These are phyloP conservation scores for Craterocephalus amniculus DNA, from an alignment of 2,797 vertebrate genomes.

Conservation along the genomic window DNA sequence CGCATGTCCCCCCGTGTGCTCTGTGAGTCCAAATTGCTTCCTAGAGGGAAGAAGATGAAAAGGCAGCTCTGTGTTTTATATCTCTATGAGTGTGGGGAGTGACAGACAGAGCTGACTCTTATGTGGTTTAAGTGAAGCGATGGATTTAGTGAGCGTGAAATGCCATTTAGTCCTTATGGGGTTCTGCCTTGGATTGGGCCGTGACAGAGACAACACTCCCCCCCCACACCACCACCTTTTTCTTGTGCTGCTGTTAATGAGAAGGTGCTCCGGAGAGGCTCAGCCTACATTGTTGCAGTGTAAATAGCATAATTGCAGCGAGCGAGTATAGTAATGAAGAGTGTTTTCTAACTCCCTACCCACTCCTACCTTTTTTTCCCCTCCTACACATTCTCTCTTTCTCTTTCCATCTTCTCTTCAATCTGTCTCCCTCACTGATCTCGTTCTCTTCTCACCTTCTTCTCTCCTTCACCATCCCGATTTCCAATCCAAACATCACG, in stretches of 20 bases:
- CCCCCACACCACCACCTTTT: constrained; percentile 14
- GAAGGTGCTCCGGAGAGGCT: constrained; percentile 60
- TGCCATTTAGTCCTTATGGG: constrained; percentile 56
- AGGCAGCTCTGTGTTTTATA: constrained; percentile 67
- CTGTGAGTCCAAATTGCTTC: constrained; percentile 70
- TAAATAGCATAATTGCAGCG: constrained; percentile 77
- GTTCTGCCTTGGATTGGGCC: constrained; percentile 31
- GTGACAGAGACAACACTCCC: constrained; percentile 43
- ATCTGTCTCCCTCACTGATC: constrained; percentile 24
- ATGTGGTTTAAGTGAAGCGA: constrained; percentile 52
- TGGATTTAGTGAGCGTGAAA: constrained; percentile 65
- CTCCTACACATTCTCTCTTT: constrained; percentile 15
- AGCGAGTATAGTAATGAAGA: constrained; percentile 71
- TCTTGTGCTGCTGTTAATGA: constrained; percentile 68
- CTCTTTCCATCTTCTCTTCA: constrained; percentile 36
- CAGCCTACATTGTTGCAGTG: constrained; percentile 68
- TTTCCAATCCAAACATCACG: constrained; percentile 57
- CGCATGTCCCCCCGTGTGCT: constrained; percentile 59
- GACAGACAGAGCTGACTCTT: constrained; percentile 50
- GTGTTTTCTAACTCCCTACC: constrained; percentile 53
- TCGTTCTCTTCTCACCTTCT: constrained; percentile 21
- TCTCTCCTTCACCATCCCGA: constrained; percentile 50
- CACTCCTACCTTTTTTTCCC: constrained; percentile 13
- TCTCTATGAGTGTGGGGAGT: constrained; percentile 60
- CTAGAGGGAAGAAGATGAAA: constrained; percentile 72